A percentile compares a stretch with the other conserved stretches of the same genome.
Evolutionary conservation across 1,140 invertebrate species (phyloP).

Genomic region (Elysia chlorotica): DNA sequence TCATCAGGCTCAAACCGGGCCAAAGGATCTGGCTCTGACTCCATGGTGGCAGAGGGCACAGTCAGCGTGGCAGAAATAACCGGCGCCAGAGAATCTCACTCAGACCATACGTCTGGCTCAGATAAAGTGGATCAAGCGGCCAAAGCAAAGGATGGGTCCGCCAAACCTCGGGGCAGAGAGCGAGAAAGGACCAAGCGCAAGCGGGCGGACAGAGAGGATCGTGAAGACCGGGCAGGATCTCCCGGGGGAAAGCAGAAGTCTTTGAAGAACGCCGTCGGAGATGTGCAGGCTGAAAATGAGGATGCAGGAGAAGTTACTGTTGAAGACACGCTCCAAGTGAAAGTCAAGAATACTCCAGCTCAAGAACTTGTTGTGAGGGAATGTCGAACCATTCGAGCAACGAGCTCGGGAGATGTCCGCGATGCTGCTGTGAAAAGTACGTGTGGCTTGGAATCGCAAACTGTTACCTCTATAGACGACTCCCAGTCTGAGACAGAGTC

Average conservation of each 20-base stretch:
- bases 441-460: too few species aligned
- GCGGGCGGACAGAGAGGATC: background rate
- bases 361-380: too few species aligned
- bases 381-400: too few species aligned
- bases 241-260: background rate
- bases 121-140: background rate
- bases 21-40: constrained; percentile 11
- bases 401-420: too few species aligned
- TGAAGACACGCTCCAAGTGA: too few species aligned
- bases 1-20: background rate
- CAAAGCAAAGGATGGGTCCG: background rate
- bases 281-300: too few species aligned
- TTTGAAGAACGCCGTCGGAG: constrained; percentile 6
- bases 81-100: constrained; percentile 1
- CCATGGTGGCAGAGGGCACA: background rate
- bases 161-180: constrained; percentile 13
- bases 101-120: constrained; percentile 5
- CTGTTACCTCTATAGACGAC: too few species aligned
- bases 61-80: background rate
- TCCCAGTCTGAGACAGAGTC: too few species aligned
- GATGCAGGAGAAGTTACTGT: too few species aligned
- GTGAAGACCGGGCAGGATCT: background rate
- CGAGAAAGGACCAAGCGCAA: constrained; percentile 15
- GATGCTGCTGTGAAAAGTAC: too few species aligned
- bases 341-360: too few species aligned